Percentiles rank a stretch among this genome's conserved stretches.
phyloP scores from a whole-genome alignment of 2,888 invertebrate genomes.

The Heteropelma amictum region DNA sequence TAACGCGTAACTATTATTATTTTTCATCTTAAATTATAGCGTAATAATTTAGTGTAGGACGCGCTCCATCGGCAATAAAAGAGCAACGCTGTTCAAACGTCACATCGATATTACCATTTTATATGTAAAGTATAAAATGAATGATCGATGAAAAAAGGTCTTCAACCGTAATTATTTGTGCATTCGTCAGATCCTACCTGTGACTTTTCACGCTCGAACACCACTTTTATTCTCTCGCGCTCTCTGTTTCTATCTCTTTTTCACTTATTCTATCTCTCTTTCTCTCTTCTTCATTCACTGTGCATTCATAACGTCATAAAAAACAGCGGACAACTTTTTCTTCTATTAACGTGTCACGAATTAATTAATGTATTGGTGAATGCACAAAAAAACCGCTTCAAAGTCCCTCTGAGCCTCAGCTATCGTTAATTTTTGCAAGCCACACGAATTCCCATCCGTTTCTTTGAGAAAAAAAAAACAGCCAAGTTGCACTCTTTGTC shows the following conservation, averaged over 20 bases:
- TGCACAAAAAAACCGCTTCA: slow-evolving; percentile 49
- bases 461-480: slow-evolving; percentile 8
- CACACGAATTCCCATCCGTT: slow-evolving; percentile 8
- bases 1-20: slow-evolving; percentile 32
- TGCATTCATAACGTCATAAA: slow-evolving; percentile 9
- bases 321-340: not conserved
- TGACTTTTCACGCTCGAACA: slow-evolving; percentile 1
- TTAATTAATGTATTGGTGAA: slow-evolving; percentile 27
- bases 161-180: slow-evolving; percentile 34
- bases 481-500: slow-evolving; percentile 39
- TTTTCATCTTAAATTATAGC: slow-evolving; percentile 21
- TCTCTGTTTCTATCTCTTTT: slow-evolving; percentile 12
- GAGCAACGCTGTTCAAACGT: slow-evolving; percentile 64
- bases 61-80: slow-evolving; percentile 67
- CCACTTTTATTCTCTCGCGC: slow-evolving; percentile 4
- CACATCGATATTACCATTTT: slow-evolving; percentile 28
- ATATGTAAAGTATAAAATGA: slow-evolving; percentile 29
- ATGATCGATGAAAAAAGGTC: slow-evolving; percentile 44
- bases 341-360: not conserved
- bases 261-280: not conserved
- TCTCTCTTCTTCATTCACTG: slow-evolving; percentile 1
- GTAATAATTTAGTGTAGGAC: slow-evolving; percentile 61
- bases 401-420: slow-evolving; percentile 28
- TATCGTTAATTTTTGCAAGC: slow-evolving; percentile 37
- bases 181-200: slow-evolving; percentile 35